Conservation (phyloP, 2,113 vertebrate genomes). For the Phrynosoma blainvillii region DNA sequence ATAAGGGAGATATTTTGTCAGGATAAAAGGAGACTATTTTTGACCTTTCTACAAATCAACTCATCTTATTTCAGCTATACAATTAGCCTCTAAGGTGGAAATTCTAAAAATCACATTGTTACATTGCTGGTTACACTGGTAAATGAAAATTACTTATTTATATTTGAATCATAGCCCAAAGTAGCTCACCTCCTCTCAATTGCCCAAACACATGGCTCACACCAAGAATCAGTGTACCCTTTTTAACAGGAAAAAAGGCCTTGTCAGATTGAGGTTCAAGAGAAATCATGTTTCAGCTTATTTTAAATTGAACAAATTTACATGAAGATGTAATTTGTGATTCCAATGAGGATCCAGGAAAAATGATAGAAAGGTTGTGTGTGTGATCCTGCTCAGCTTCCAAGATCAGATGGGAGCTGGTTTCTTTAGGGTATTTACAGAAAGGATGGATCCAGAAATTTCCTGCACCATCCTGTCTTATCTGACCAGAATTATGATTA, state of each 20-base stretch:
- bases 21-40: neutral
- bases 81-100: neutral
- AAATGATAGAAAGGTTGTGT: too few species aligned
- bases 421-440: neutral
- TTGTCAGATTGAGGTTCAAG: too few species aligned
- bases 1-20: neutral
- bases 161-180: neutral
- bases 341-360: neutral
- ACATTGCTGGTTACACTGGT: neutral
- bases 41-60: neutral
- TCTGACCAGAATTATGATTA: neutral
- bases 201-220: neutral
- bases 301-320: too few species aligned
- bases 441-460: neutral
- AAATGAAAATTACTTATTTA: neutral
- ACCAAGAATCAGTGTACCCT: neutral
- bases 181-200: neutral
- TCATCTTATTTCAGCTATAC: neutral
- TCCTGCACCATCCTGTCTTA: neutral
- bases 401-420: too few species aligned
- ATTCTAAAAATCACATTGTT: neutral
- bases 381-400: too few species aligned
- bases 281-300: too few species aligned
- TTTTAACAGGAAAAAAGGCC: too few species aligned
- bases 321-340: neutral